phyloP scores from a whole-genome alignment of 2,797 vertebrate genomes.

The Gymnothorax javanicus region DNA sequence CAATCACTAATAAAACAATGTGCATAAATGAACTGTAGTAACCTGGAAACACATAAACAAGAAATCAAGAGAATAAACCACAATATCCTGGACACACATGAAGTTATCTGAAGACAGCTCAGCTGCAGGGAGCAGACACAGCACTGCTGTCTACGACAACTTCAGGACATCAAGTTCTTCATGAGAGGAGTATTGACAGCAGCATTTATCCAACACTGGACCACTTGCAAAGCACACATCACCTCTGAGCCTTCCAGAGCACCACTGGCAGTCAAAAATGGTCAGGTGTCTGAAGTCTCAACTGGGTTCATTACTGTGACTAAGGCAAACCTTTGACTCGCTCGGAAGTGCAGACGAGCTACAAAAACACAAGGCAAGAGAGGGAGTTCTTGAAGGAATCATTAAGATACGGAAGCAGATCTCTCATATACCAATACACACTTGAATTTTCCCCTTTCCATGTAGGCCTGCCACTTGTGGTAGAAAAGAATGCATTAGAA shows the following conservation, averaged over 20 bases:
- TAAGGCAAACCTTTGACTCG: not conserved
- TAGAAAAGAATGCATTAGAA: not conserved
- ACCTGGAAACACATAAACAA: not conserved
- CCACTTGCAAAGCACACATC: not conserved
- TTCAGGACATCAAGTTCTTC: not conserved
- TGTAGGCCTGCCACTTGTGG: not conserved
- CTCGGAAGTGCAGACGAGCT: not conserved
- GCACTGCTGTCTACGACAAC: not conserved
- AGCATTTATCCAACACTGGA: not conserved
- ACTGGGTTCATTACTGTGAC: not conserved
- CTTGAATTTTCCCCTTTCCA: not conserved
- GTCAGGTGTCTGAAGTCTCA: not conserved
- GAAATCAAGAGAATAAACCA: no score
- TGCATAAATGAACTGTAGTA: not conserved
- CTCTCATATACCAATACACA: not conserved
- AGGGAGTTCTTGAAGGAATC: no score
- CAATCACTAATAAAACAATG: not conserved
- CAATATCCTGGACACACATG: no score
- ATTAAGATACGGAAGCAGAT: not conserved
- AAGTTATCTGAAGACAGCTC: no score
- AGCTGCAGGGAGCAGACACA: not conserved
- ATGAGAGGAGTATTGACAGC: not conserved
- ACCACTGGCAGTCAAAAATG: not conserved
- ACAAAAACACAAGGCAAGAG: not conserved
- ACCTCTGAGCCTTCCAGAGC: not conserved